Base-by-base conservation (phyloP, 2,113 vertebrate species). In the Propithecus coquereli region DNA sequence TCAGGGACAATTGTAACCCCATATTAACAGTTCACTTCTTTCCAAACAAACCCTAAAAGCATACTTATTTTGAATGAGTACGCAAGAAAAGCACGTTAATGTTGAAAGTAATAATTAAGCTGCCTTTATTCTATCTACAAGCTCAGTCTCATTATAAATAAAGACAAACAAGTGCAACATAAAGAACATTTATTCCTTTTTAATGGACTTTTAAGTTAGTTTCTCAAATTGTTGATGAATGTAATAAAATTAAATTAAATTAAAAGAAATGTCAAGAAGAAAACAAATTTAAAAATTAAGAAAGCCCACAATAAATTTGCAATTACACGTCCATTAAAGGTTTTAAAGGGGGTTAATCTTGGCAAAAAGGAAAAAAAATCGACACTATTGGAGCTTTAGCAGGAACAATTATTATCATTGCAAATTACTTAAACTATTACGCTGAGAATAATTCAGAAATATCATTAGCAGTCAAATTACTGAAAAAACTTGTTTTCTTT, bases 341-440 rank as follows among this genome's bases (percentile, higher is more conserved):
- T 97, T 98, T 98, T 98, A 96, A 97, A 98, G 88, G 96, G 97
- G 97, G 97, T 98, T 98, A 95, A 98, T 98, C 98, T 98, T 96
- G 91, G 73, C 20, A 95, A 96, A 95, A 97, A 93, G 30, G 52
- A 54, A 23, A 88, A 91, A 96, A 93, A 97, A 98, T 32, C 68
- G 74, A 96, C 81, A 76, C 66, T 95, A 96, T 96, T 93, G 98
- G 92, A 97, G 92, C 43, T 97, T 98, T 97, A 97, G 88, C 47
- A 96, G 94, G 77, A 97, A 92, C 94, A 98, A 98, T 97, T 98
- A 98, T 98, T 98, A 98, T 98, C 97, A 98, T 97, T 98, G 98
- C 98, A 98, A 98, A 99, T 98, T 98, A 97, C 98, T 98, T 98
- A 98, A 98, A 98, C 98, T 98, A 98, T 98, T 99, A 98, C 98